Conservation (phyloP, 2,888 invertebrate genomes). For the Brachypterus glaber region DNA sequence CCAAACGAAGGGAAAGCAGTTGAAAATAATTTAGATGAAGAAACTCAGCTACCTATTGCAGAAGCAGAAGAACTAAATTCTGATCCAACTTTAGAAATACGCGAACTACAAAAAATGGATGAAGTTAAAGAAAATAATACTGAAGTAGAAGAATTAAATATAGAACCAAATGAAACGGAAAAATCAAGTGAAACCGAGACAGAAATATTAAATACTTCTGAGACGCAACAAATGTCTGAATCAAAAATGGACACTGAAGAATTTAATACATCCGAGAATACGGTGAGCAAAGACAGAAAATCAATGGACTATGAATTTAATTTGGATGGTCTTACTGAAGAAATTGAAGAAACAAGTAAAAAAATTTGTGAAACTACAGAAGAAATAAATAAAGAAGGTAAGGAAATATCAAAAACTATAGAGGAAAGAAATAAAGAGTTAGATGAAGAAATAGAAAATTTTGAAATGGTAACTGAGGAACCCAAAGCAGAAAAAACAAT, state of each 20-base stretch:
- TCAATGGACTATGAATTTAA: conserved; percentile 26
- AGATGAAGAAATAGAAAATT: not conserved
- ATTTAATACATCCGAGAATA: no score
- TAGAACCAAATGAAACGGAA: conserved; percentile 7
- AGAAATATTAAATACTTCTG: conserved; percentile 1
- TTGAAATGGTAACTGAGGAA: not conserved
- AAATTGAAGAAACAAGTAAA: not conserved
- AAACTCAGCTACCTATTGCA: conserved; percentile 1
- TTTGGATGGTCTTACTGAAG: conserved; percentile 21
- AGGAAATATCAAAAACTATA: not conserved
- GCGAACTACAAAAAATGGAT: conserved; percentile 6
- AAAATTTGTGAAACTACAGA: not conserved
- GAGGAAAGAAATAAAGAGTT: not conserved
- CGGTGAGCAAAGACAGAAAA: conserved; percentile 15
- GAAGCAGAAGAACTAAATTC: conserved; percentile 1
- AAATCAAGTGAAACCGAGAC: not conserved
- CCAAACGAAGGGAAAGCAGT: no score
- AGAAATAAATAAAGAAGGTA: not conserved
- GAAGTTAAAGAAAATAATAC: conserved; percentile 10
- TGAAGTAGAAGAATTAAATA: no score
- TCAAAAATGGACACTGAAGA: no score
- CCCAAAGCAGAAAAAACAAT: conserved; percentile 36
- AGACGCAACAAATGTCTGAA: no score
- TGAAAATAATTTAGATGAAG: conserved; percentile 10
- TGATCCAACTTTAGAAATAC: not conserved